Conservation (phyloP, 2,888 invertebrate species). For the Dione juno region DNA sequence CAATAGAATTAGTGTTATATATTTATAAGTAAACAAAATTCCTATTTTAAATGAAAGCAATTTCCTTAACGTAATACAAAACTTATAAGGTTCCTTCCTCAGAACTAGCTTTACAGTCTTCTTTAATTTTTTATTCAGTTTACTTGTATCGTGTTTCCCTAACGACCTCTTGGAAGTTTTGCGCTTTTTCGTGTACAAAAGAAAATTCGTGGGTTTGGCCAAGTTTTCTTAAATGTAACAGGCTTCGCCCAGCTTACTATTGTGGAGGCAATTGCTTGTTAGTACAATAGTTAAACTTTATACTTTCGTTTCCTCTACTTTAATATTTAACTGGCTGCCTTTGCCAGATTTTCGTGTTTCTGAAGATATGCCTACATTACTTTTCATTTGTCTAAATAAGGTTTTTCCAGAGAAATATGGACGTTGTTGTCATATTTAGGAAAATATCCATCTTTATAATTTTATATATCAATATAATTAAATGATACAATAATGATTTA, state of each 20-base stretch:
- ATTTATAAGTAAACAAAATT: no score
- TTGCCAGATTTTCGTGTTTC: not conserved
- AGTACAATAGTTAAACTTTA: conserved; percentile 17
- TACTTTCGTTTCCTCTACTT: conserved; percentile 7
- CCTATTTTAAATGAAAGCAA: not conserved
- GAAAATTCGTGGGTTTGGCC: conserved; percentile 29
- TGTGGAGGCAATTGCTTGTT: conserved; percentile 28
- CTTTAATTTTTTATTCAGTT: conserved; percentile 42
- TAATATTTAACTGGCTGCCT: not conserved
- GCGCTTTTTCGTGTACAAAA: conserved; percentile 34
- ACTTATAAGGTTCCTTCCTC: conserved; percentile 33
- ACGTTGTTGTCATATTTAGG: no score
- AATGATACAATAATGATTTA: no score
- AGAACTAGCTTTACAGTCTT: conserved; percentile 38
- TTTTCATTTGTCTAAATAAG: no score
- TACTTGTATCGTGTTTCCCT: conserved; percentile 42
- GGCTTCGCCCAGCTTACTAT: conserved; percentile 12
- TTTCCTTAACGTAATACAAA: conserved; percentile 28
- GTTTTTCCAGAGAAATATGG: no score
- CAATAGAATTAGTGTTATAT: no score
- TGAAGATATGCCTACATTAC: no score
- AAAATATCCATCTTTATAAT: no score
- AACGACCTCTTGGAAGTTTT: conserved; percentile 42
- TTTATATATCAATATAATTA: no score
- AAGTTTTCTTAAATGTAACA: conserved; percentile 27